Evolutionary conservation across 2,797 vertebrate genomes (phyloP).

Genomic region (Oreochromis grahami): DNA sequence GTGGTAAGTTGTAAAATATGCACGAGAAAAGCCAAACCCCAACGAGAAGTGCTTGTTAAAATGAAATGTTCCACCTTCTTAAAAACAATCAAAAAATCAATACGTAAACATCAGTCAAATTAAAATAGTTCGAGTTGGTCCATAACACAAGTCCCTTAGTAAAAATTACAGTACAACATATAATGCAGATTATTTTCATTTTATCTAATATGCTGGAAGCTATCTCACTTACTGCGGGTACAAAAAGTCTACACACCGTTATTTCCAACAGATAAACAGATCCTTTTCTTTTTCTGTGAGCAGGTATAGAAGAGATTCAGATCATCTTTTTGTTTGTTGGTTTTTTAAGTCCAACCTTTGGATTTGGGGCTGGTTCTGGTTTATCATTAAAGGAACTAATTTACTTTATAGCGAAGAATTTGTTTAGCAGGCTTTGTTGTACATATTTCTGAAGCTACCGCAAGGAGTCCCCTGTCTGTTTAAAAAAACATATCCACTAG

Average conservation of each 20-base stretch:
- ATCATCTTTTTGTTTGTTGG: neutral
- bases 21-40: neutral
- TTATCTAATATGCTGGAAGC: neutral
- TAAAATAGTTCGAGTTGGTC: constrained; percentile 8
- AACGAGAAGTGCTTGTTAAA: neutral
- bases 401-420: neutral
- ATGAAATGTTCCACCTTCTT: neutral
- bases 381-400: neutral
- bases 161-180: neutral
- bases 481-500: neutral
- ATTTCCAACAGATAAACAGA: neutral
- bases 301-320: neutral
- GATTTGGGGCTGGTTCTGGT: fast-evolving
- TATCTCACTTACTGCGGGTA: neutral
- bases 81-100: neutral
- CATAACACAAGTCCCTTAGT: neutral
- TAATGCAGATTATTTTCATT: neutral
- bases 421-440: neutral
- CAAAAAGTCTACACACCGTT: neutral
- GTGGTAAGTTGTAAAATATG: neutral
- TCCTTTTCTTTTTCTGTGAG: neutral
- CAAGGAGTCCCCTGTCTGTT: neutral
- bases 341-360: neutral
- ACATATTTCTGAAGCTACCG: neutral
- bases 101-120: neutral